Base-by-base conservation (phyloP, 2,888 invertebrate genomes). In the Meliscaeva auricollis region DNA sequence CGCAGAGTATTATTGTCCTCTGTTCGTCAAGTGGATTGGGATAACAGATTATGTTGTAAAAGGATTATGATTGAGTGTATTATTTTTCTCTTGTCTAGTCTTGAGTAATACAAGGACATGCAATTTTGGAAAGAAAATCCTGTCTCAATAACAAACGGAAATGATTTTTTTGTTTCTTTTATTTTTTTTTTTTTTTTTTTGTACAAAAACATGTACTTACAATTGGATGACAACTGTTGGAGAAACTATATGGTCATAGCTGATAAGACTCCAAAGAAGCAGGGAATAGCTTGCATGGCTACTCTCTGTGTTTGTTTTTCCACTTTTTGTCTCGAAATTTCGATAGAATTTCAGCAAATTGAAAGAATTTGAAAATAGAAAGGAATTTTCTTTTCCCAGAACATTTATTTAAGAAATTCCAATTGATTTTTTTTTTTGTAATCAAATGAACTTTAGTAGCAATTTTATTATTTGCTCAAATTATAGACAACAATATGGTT, bases 11-110 rank as follows among this genome's bases (percentile, higher is more conserved):
- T 78, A 73, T 68, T 75, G 60, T 75, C 30, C 69, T 70, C 38
- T 70, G 48, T 66, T 81, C 50, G 48, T 32, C 54, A 70, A 50
- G 54, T 70, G 75, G 64, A 70, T 70, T 75, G 64, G 62, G 56
- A 81, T 81, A 81, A 64, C 70, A 81, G 75, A 81, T 56, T 81
- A 70, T 52, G 62, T 76, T 81, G 75, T 76, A 44, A 69, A 81
- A 76, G 75, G 70, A 76, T 81, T 81, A 70, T 76, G 75, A 76
- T 81, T 64, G 64, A 64, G 60, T 22, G 56, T 75, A 58, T 70
- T 75, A 60, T 64, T 70, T 70, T 76, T 70, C 50, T 5, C 32
- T 69, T 8, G 46, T 62, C 26, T 26, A 52, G 30, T 64, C 32
- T 11, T 6, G 8, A 3, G 6, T 38, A 60, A 26, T 4, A 26